Base-by-base conservation (phyloP, 2,888 invertebrate genomes). In the Noctua fimbriata region DNA sequence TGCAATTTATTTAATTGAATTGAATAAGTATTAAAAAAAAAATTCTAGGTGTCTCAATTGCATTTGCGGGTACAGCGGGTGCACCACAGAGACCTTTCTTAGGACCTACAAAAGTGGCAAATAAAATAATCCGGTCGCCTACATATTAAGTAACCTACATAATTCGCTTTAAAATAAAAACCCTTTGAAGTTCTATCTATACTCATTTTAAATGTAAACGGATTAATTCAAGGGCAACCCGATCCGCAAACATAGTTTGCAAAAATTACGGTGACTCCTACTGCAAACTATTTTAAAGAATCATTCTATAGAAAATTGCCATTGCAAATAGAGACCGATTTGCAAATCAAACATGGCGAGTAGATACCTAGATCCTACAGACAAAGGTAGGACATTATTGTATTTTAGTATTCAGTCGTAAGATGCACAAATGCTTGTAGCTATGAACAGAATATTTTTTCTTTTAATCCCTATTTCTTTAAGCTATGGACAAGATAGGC, bases 401-500 rank as follows among this genome's bases (percentile, higher is more conserved):
- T 12, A 60, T 14, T 80, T 47, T 52, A 69, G 21, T 66, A 55
- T 79, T 82, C 47, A 69, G 70, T 74, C 2, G 1, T 24, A 52
- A 69, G 41, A 18, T 52, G 21, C 69, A 55, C 52, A 16, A 55
- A 18, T 3, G 6, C 4, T 10, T 32, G 44, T 49, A 66, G 79
- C 76, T 9, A 91, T 89, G 90, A 87, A 72, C 63, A 71, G 21
- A 10, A 21, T 86, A 47, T 73, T 85, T 41, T 36, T 89, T 5
- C 52, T 85, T 18, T 24, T 75, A 55, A 63, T 90, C 73, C 84
- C 88, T 69, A 81, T 87, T 74, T 78, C 70, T 69, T 14, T 88
- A 44, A 87, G 85, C 52, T 76, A 90, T 86, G 92, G 91, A 63
- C 82, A 92, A 73, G 76, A 91, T 70, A 83, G 85, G 5, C 92